Evolutionary conservation across 2,888 invertebrate species (phyloP), one percentile per base, ranked within the genome.

Genomic region (Geophilus truncorum): DNA sequence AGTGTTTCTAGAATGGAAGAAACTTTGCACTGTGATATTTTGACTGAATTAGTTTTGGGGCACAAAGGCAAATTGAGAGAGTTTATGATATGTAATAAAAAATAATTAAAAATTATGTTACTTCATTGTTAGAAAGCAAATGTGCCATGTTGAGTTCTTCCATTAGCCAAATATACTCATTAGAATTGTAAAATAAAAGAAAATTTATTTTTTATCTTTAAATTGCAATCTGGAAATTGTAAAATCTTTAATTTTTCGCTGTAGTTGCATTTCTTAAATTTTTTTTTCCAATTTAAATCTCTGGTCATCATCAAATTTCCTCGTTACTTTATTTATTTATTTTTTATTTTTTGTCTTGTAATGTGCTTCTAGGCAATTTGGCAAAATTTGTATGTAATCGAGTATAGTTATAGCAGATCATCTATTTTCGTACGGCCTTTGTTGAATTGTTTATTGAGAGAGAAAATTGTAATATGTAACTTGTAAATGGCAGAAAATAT

Each of bases 361-460:
- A 0, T 70, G 70, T 70, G 70, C 70, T 70, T 70, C 15, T 25
- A 15, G 70, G 51, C 51, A 51, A 70, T 23, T 70, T 70, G 70
- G 70, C 70, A 70, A 70, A n/a, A 70, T 28, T 70, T 70, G 28
- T 70, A n/a, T 70, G 70, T 28, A 70, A 25, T 70, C 70, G 18
- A 70, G 70, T 70, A 23, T 70, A 70, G 70, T 70, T 70, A 70
- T 70, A 25, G 70, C 70, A 70, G 70, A 70, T 70, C 70, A 70
- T 70, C 70, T 70, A 70, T 70, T 70, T 70, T 70, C 70, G 70
- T 70, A 70, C 23, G 70, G 70, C 70, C 70, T 70, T 70, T 70
- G 70, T 70, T 70, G 70, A 70, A 70, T 70, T 70, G 70, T 70
- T 70, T 70, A 70, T n/a, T 28, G 70, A 70, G n/a, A 70, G 70